Evolutionary conservation across 2,888 invertebrate genomes (phyloP).

Genomic region (Andrena minutula): DNA sequence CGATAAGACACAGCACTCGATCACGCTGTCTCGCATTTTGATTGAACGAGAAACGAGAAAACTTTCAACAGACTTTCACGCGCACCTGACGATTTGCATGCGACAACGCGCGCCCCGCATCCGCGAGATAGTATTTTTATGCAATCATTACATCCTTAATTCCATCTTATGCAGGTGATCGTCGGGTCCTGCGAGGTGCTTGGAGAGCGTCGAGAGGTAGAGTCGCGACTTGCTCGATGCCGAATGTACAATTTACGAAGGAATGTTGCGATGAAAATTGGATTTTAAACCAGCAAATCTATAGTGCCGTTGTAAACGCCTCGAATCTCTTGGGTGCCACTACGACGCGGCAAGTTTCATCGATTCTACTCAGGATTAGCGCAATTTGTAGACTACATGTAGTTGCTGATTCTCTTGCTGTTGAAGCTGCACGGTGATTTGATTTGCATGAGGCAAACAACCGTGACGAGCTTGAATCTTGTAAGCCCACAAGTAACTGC

Average conservation of each 20-base stretch:
- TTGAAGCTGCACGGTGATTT: slow-evolving; percentile 29
- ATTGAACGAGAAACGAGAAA: slow-evolving; percentile 69
- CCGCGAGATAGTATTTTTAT: slow-evolving; percentile 33
- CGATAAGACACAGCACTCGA: slow-evolving; percentile 72
- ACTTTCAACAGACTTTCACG: slow-evolving; percentile 42
- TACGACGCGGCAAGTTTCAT: slow-evolving; percentile 23
- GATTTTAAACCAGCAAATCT: neutral
- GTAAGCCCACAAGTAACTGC: slow-evolving; percentile 35
- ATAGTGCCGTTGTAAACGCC: neutral
- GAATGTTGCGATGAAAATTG: neutral
- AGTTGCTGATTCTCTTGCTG: neutral
- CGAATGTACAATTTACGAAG: neutral
- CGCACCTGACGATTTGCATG: slow-evolving; percentile 55
- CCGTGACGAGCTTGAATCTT: slow-evolving; percentile 14
- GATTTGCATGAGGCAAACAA: slow-evolving; percentile 41
- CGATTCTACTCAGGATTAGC: slow-evolving; percentile 33
- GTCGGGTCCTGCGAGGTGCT: neutral
- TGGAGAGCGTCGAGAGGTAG: neutral
- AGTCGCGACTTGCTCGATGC: neutral
- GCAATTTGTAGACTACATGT: slow-evolving; percentile 34
- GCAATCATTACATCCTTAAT: slow-evolving; percentile 15
- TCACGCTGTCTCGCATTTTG: slow-evolving; percentile 77
- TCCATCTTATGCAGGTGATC: neutral
- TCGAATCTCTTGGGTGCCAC: neutral
- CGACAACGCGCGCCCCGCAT: slow-evolving; percentile 25